Evolutionary conservation across 92 coral and sea anemone species (phyloP).

Genomic region (Actinernus sp.): DNA sequence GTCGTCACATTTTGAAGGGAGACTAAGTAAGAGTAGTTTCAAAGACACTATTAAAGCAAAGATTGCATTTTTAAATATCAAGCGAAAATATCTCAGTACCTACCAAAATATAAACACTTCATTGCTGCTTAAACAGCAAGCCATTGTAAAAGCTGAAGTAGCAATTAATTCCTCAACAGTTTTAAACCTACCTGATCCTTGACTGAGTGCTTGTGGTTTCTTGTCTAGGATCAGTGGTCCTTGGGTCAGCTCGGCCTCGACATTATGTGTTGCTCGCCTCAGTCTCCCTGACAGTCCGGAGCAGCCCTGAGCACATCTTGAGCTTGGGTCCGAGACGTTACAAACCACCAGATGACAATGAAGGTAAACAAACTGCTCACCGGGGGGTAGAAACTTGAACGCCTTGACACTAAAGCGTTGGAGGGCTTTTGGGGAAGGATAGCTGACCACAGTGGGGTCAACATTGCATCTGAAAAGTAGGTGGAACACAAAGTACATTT

Average conservation of each 20-base stretch:
- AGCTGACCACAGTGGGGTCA: conserved; percentile 69
- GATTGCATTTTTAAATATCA: too few relatives aligned
- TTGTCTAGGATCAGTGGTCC: conserved; percentile 71
- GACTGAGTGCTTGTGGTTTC: conserved; percentile 6
- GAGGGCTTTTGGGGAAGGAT: conserved; percentile 31
- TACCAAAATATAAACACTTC: too few relatives aligned
- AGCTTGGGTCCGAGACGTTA: conserved; percentile 70
- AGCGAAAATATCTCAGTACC: too few relatives aligned
- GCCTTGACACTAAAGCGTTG: conserved; percentile 85
- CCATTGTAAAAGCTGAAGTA: too few relatives aligned
- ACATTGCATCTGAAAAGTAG: conserved; percentile 47
- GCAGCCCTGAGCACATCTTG: conserved; percentile 72
- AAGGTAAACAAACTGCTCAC: conserved; percentile 70
- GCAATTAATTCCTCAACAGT: too few relatives aligned
- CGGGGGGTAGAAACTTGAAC: conserved; percentile 71
- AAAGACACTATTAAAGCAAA: too few relatives aligned
- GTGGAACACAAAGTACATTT: too few relatives aligned
- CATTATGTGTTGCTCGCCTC: conserved; percentile 31
- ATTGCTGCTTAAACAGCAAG: too few relatives aligned
- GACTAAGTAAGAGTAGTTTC: too few relatives aligned
- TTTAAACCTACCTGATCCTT: too few relatives aligned
- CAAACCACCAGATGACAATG: conserved; percentile 84
- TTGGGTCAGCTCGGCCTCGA: conserved; percentile 64
- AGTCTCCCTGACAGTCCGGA: conserved; percentile 42
- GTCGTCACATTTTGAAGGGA: too few relatives aligned